Conservation (phyloP, 1,140 invertebrate species). For the Drosophila lini region DNA sequence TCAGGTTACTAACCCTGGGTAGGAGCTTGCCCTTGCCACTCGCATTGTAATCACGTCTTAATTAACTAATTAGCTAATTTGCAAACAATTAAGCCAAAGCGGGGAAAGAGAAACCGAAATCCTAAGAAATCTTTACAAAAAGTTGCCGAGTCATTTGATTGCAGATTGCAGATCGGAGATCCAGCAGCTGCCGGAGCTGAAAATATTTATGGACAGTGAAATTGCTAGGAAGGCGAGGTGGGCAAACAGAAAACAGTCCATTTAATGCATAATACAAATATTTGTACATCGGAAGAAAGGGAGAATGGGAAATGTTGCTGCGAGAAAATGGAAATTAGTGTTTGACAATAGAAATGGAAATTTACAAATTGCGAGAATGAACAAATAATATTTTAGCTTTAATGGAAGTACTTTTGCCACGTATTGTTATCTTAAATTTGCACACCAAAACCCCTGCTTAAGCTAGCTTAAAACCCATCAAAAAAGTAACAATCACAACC, state of each 20-base stretch:
- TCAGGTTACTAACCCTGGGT: constrained; percentile 41
- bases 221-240: constrained; percentile 45
- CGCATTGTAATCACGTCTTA: constrained; percentile 63
- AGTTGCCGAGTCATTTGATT: constrained; percentile 73
- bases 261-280: constrained; percentile 51
- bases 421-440: not conserved
- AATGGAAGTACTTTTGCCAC: not conserved
- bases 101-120: constrained; percentile 27
- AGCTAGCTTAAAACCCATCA: not conserved
- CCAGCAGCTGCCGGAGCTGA: constrained; percentile 49
- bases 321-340: constrained; percentile 36
- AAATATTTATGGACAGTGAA: constrained; percentile 42
- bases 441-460: not conserved
- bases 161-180: constrained; percentile 57
- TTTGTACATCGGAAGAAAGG: constrained; percentile 48
- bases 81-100: constrained; percentile 71
- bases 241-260: constrained; percentile 50
- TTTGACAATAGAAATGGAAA: constrained; percentile 28
- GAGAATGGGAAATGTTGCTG: constrained; percentile 27
- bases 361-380: constrained; percentile 16
- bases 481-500: constrained; percentile 1
- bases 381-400: not conserved
- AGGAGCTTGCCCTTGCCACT: constrained; percentile 31
- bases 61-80: constrained; percentile 82
- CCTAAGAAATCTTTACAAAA: constrained; percentile 34